These are phyloP conservation scores for Cryptoblepharus egeriae DNA, from an alignment of 2,797 vertebrate species.

Conservation along the genomic window DNA sequence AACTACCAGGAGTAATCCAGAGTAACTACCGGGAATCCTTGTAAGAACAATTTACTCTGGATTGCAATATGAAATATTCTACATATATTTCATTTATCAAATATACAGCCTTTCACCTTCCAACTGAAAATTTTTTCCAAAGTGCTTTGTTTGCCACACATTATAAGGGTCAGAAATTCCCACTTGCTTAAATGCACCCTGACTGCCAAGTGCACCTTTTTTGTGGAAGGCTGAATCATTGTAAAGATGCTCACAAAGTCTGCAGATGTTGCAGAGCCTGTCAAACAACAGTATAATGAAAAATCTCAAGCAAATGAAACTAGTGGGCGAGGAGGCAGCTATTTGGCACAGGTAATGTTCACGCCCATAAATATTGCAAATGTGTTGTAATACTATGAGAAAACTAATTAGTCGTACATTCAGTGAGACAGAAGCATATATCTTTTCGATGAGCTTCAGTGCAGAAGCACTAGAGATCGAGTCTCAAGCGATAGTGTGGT, in stretches of 20 bases:
- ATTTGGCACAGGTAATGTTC: constrained; percentile 7
- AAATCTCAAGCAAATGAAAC: constrained; percentile 5
- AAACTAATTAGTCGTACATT: not conserved
- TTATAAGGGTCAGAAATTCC: not conserved
- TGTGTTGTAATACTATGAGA: not conserved
- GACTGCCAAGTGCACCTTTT: not conserved
- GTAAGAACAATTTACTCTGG: too few species aligned
- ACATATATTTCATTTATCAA: not conserved
- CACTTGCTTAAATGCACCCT: not conserved
- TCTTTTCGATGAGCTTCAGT: not conserved
- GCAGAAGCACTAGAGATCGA: not conserved
- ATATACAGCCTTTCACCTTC: not conserved
- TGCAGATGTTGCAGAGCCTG: not conserved
- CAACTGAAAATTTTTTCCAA: not conserved
- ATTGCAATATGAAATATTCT: too few species aligned
- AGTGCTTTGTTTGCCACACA: not conserved
- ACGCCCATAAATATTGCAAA: constrained; percentile 6
- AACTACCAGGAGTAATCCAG: too few species aligned
- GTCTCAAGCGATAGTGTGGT: not conserved
- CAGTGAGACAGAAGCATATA: not conserved
- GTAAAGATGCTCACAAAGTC: not conserved
- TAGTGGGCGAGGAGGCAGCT: not conserved
- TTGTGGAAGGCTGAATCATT: not conserved
- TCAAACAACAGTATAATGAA: constrained; percentile 1
- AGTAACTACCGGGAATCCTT: too few species aligned